phyloP scores from a whole-genome alignment of 1,140 invertebrate genomes.

The Pogonomyrmex californicus region DNA sequence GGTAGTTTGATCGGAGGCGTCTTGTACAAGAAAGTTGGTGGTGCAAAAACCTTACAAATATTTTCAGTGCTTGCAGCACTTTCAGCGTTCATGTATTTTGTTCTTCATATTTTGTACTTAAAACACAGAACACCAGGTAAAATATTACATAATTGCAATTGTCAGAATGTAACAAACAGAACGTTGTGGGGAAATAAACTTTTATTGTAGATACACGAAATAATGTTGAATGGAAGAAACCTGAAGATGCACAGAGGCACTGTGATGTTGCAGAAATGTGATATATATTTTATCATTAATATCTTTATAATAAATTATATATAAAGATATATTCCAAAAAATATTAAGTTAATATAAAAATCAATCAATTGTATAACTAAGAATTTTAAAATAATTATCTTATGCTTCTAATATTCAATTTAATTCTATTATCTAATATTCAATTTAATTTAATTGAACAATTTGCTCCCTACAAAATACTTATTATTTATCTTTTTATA shows the following conservation, averaged over 20 bases:
- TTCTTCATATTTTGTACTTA: constrained; percentile 85
- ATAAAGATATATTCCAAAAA: not conserved
- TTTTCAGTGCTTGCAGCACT: constrained; percentile 87
- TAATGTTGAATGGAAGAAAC: constrained; percentile 81
- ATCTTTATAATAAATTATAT: not conserved
- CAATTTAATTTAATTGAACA: too few relatives aligned
- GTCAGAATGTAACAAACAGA: not conserved
- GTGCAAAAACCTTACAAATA: constrained; percentile 87
- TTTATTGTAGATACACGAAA: constrained; percentile 72
- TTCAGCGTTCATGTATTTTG: constrained; percentile 87
- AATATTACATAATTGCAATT: not conserved
- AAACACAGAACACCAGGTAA: constrained; percentile 81
- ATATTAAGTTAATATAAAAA: not conserved
- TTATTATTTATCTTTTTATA: not conserved
- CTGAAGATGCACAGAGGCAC: constrained; percentile 79
- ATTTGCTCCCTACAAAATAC: too few relatives aligned
- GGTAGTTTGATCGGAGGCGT: constrained; percentile 89
- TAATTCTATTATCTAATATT: too few relatives aligned
- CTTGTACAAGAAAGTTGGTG: constrained; percentile 88
- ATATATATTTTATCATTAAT: not conserved
- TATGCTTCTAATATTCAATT: too few relatives aligned
- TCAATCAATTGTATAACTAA: too few relatives aligned
- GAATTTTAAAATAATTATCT: too few relatives aligned
- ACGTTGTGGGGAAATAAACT: not conserved
- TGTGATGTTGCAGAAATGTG: not conserved